Conservation (phyloP, 2,113 vertebrate genomes). For the Lamprologus speciosus region DNA sequence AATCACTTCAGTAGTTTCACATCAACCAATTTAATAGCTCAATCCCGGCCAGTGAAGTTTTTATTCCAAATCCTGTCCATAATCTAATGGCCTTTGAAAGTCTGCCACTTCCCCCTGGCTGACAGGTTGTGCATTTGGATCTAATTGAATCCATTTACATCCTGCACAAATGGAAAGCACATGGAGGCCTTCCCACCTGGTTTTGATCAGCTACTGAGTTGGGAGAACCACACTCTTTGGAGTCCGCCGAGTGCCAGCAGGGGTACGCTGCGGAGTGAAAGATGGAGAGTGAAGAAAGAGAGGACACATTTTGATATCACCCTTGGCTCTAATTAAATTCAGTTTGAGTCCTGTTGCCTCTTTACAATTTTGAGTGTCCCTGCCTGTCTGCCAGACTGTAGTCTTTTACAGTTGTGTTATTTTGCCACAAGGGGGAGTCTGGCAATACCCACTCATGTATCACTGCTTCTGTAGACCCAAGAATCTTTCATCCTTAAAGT, state of each 20-base stretch:
- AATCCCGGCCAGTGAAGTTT: constrained; percentile 53
- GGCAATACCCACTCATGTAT: not conserved
- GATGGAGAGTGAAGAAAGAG: constrained; percentile 6
- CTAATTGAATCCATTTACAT: constrained; percentile 75
- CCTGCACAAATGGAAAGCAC: constrained; percentile 72
- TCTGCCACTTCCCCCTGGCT: constrained; percentile 61
- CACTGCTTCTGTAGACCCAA: not conserved
- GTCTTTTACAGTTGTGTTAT: not conserved
- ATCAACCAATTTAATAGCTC: constrained; percentile 57
- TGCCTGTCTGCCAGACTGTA: not conserved
- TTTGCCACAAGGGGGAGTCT: constrained; percentile 63
- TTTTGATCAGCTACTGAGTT: constrained; percentile 74
- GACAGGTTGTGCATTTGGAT: constrained; percentile 75
- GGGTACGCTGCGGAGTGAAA: constrained; percentile 7
- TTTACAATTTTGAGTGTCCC: not conserved
- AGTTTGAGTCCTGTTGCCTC: constrained; percentile 13
- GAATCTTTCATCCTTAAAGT: not conserved
- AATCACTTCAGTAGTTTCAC: constrained; percentile 54
- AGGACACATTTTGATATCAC: constrained; percentile 40
- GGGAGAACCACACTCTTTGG: constrained; percentile 41
- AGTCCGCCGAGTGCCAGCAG: constrained; percentile 30
- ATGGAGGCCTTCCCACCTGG: constrained; percentile 69
- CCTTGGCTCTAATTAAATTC: constrained; percentile 38
- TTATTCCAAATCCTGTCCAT: constrained; percentile 65
- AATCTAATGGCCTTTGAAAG: constrained; percentile 69